phyloP scores from a whole-genome alignment of 2,888 invertebrate genomes.

The Aphrophora alni region DNA sequence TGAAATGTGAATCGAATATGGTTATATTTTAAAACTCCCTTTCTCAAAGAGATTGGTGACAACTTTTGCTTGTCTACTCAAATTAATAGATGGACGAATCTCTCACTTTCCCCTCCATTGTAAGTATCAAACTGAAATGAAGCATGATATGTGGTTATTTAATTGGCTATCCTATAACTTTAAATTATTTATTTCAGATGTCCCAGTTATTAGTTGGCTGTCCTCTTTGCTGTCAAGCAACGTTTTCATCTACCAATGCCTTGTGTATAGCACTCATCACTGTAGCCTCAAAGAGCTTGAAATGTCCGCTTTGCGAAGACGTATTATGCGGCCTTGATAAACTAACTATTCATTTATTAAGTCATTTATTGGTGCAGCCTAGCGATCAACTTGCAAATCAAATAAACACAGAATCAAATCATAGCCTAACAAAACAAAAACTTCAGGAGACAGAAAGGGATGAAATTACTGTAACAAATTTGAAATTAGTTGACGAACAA shows the following conservation, averaged over 20 bases:
- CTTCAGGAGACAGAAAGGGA: background rate
- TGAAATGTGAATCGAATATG: no score
- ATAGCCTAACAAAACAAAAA: background rate
- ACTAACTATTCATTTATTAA: constrained; percentile 82
- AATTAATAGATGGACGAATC: no score
- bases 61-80: no score
- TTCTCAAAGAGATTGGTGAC: no score
- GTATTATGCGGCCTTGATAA: constrained; percentile 78
- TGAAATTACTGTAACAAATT: background rate
- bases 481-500: background rate
- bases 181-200: constrained; percentile 40
- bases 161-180: no score
- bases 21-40: no score
- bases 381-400: background rate
- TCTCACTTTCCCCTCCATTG: no score
- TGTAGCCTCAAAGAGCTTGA: constrained; percentile 75
- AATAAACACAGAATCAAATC: background rate
- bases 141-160: no score
- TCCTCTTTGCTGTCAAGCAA: constrained; percentile 77
- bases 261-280: constrained; percentile 74
- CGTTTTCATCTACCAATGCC: constrained; percentile 73
- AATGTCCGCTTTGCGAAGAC: constrained; percentile 81
- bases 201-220: constrained; percentile 65
- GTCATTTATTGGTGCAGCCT: constrained; percentile 60
- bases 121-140: no score